Percentiles rank a stretch among this genome's conserved stretches.
Conservation (phyloP, 1,140 invertebrate species). For the Ostrea denselamellosa region DNA sequence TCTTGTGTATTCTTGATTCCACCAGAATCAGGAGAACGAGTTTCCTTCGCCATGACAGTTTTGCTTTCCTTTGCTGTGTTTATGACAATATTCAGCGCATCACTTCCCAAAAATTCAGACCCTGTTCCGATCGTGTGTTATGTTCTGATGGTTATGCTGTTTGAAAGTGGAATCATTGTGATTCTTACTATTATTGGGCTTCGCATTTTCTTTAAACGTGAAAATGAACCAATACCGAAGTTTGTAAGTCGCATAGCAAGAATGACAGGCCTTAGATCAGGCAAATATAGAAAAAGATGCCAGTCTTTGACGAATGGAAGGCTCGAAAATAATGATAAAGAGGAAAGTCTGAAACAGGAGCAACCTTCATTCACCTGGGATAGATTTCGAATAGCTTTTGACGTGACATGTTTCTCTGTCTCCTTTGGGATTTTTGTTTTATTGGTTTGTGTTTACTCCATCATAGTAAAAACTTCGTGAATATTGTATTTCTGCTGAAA, state of each 20-base stretch:
- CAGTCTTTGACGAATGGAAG: background rate
- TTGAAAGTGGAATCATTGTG: constrained; percentile 43
- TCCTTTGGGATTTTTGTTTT: background rate
- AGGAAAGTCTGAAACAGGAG: background rate
- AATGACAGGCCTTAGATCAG: background rate
- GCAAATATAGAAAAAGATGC: background rate
- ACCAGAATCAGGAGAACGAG: constrained; percentile 49
- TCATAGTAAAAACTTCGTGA: background rate
- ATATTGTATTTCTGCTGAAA: background rate
- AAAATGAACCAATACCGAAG: constrained; percentile 22
- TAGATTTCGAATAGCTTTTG: background rate
- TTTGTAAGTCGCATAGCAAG: background rate
- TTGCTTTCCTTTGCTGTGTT: constrained; percentile 54
- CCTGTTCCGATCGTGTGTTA: constrained; percentile 43
- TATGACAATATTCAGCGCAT: constrained; percentile 45
- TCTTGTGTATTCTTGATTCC: constrained; percentile 52
- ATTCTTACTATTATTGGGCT: constrained; percentile 37
- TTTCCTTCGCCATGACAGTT: constrained; percentile 49
- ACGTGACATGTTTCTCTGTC: background rate
- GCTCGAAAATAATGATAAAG: background rate
- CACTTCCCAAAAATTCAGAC: constrained; percentile 45
- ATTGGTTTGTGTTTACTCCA: background rate
- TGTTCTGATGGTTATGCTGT: constrained; percentile 35
- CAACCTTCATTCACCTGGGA: background rate
- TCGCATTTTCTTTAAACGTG: constrained; percentile 27